phyloP scores from a whole-genome alignment of 2,797 vertebrate genomes.

The Silurus aristotelis region DNA sequence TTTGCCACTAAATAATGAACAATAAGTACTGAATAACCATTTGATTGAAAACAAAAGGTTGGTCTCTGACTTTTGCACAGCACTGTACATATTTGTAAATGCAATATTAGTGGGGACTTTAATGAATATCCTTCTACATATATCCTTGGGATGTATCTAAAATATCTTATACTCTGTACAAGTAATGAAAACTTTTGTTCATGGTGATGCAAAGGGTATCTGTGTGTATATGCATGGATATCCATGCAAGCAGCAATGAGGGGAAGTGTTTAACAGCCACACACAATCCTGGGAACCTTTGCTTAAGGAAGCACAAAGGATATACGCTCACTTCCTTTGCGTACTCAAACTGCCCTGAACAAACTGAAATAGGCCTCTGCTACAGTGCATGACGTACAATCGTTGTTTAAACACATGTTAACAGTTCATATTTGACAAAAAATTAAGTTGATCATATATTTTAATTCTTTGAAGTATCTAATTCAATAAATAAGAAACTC shows the following conservation, averaged over 20 bases:
- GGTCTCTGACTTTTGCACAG: not conserved
- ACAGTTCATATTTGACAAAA: not conserved
- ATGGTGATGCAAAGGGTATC: constrained; percentile 20
- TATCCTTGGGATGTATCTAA: not conserved
- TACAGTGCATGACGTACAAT: not conserved
- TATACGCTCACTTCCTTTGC: constrained; percentile 36
- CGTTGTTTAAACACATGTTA: not conserved
- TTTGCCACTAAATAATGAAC: not conserved
- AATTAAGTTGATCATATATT: not conserved
- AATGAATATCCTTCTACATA: not conserved
- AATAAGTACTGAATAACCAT: not conserved
- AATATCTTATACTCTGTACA: not conserved
- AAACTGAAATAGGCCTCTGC: not conserved
- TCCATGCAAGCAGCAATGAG: constrained; percentile 7
- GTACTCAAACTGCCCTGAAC: not conserved
- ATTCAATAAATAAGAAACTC: not conserved
- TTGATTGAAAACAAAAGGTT: too few species aligned
- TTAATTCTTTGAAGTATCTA: not conserved
- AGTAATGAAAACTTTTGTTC: not conserved
- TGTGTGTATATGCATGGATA: constrained; percentile 27
- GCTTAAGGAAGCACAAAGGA: constrained; percentile 44
- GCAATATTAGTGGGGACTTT: not conserved
- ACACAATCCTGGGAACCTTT: constrained; percentile 47
- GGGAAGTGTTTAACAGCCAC: constrained; percentile 31
- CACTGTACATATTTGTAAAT: not conserved